Percentiles rank a stretch among this genome's conserved stretches.
These are phyloP conservation scores for Drymonia ruficornis DNA, from an alignment of 2,888 invertebrate genomes.

Conservation along the genomic window DNA sequence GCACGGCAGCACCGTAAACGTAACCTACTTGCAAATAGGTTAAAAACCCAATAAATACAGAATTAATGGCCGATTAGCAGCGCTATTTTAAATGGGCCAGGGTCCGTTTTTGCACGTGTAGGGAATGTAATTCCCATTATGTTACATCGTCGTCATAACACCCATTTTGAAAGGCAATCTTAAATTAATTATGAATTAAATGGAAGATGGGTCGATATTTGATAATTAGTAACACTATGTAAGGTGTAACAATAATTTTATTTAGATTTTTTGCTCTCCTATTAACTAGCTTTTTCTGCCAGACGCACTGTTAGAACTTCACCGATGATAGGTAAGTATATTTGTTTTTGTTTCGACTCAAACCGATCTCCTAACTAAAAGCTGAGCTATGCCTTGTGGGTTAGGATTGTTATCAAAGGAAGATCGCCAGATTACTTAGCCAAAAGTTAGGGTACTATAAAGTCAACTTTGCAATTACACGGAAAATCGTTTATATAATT, in stretches of 20 bases:
- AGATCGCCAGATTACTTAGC: slow-evolving; percentile 8
- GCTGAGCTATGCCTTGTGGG: background rate
- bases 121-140: no score
- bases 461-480: slow-evolving; percentile 13
- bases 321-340: background rate
- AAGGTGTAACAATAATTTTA: no score
- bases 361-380: slow-evolving; percentile 3
- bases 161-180: no score
- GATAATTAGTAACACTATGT: no score
- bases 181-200: no score
- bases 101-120: background rate
- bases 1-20: slow-evolving; percentile 10
- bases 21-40: slow-evolving; percentile 17
- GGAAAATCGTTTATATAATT: slow-evolving; percentile 10
- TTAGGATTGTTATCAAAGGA: slow-evolving; percentile 5
- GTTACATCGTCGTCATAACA: no score
- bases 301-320: no score
- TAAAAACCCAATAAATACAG: slow-evolving; percentile 15
- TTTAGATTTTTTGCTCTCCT: no score
- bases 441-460: slow-evolving; percentile 7
- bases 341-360: background rate
- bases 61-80: slow-evolving; percentile 11
- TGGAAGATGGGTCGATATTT: no score
- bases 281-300: no score
- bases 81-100: slow-evolving; percentile 7